These are phyloP conservation scores for Cathartes aura DNA, from an alignment of 2,113 vertebrate genomes.

Conservation along the genomic window DNA sequence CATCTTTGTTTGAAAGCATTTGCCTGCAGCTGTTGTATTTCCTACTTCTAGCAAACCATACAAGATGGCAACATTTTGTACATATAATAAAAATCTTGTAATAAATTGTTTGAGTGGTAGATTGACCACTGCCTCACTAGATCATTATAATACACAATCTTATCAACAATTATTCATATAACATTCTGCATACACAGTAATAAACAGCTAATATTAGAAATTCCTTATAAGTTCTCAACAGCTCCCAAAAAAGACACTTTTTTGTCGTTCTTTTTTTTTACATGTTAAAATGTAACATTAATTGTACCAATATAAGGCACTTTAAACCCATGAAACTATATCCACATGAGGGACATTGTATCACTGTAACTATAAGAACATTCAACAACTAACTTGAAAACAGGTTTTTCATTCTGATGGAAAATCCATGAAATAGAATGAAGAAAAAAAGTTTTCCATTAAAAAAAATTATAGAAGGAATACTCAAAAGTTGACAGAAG, in stretches of 20 bases:
- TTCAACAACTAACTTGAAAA: not conserved
- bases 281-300: not conserved
- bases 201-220: not conserved
- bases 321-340: not conserved
- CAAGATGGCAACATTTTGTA: not conserved
- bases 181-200: not conserved
- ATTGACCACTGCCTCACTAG: not conserved
- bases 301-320: not conserved
- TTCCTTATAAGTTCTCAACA: not conserved
- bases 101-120: not conserved
- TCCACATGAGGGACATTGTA: not conserved
- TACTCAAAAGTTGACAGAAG: not conserved
- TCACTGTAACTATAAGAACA: not conserved
- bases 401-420: not conserved
- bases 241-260: not conserved
- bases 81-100: not conserved
- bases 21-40: not conserved
- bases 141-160: not conserved
- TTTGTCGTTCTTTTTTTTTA: not conserved
- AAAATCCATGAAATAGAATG: not conserved
- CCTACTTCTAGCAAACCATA: not conserved
- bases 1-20: not conserved
- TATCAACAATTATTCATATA: not conserved
- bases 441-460: not conserved
- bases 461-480: not conserved